Conservation (phyloP, 2,113 vertebrate genomes). For the Carlito syrichta region DNA sequence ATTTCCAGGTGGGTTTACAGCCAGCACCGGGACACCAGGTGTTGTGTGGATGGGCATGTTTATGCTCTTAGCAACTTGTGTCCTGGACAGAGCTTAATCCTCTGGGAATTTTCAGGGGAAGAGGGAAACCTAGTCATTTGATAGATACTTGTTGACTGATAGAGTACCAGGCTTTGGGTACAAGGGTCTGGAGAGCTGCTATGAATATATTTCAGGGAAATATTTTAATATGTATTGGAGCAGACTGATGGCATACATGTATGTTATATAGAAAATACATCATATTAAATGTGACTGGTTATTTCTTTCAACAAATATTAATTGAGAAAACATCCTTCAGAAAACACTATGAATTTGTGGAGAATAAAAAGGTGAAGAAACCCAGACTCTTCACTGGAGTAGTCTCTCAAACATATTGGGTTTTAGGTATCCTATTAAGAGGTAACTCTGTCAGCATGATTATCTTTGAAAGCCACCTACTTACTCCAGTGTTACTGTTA, state of each 20-base stretch:
- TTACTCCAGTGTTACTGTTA: not conserved
- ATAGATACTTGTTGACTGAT: not conserved
- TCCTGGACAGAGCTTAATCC: not conserved
- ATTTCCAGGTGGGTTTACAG: not conserved
- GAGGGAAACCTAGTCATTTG: not conserved
- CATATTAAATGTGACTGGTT: not conserved
- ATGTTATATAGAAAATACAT: not conserved
- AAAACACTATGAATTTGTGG: not conserved
- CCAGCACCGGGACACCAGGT: not conserved
- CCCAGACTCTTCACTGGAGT: not conserved
- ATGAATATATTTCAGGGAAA: not conserved
- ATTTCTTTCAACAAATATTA: slow-evolving; percentile 32
- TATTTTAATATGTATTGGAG: not conserved
- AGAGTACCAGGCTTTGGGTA: not conserved
- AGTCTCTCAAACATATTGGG: not conserved
- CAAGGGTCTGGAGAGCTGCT: not conserved
- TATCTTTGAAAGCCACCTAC: not conserved
- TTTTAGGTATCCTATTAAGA: not conserved
- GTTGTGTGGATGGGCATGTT: not conserved
- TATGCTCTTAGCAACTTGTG: not conserved
- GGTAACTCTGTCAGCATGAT: not conserved
- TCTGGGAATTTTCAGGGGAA: not conserved
- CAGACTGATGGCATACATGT: not conserved
- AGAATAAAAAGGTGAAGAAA: not conserved
- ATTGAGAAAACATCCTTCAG: not conserved